Percentiles rank a stretch among this genome's conserved stretches.
phyloP scores from a whole-genome alignment of 2,797 vertebrate genomes.

The Amblyopsis hoosieri region DNA sequence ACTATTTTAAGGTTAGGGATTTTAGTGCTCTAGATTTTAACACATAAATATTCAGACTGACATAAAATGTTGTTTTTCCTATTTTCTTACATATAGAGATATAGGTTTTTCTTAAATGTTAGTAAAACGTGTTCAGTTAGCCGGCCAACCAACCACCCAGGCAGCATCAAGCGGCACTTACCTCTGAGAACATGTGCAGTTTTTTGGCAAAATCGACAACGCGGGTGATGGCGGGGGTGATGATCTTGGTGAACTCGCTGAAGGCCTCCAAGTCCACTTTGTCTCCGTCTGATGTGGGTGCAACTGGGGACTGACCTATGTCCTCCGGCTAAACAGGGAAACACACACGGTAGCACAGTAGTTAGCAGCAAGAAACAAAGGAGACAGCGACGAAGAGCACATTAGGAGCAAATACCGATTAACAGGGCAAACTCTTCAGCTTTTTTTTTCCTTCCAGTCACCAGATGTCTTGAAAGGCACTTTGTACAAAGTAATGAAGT shows the following conservation, averaged over 20 bases:
- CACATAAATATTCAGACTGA: too few relatives aligned
- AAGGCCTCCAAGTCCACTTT: constrained; percentile 95
- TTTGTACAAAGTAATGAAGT: too few relatives aligned
- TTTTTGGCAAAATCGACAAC: constrained; percentile 97
- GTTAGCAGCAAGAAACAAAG: not conserved
- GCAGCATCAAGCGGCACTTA: constrained; percentile 39
- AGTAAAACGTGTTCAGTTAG: too few relatives aligned
- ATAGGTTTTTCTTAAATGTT: too few relatives aligned
- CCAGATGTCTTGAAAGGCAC: constrained; percentile 38
- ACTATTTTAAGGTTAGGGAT: too few relatives aligned
- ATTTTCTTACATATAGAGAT: too few relatives aligned
- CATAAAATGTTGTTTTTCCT: too few relatives aligned
- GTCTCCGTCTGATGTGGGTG: constrained; percentile 90
- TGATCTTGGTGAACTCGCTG: constrained; percentile 96
- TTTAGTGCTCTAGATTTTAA: too few relatives aligned
- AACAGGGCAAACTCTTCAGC: constrained; percentile 21
- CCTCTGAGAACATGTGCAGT: constrained; percentile 95
- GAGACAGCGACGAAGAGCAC: not conserved
- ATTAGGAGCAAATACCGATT: not conserved
- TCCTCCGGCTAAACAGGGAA: constrained; percentile 84
- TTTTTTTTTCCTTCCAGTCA: constrained; percentile 15
- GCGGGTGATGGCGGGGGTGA: constrained; percentile 93
- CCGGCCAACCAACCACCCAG: too few relatives aligned
- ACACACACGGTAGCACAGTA: not conserved
- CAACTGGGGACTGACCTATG: constrained; percentile 93